Evolutionary conservation across 2,888 invertebrate species (phyloP).

Genomic region (Oscheius sp.): DNA sequence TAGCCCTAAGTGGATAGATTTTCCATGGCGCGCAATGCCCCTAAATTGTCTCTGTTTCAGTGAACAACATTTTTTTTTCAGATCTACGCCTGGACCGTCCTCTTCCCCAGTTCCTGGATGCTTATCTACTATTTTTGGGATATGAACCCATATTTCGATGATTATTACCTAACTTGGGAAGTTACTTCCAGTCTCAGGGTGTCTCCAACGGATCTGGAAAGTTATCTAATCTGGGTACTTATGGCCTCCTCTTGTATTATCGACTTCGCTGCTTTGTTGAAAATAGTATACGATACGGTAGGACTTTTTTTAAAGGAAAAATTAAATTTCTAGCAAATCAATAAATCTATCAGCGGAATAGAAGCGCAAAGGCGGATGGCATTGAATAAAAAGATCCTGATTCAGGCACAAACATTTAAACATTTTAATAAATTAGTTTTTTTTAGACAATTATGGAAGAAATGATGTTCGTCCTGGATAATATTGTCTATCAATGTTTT

Average conservation of each 20-base stretch:
- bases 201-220: background rate
- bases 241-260: background rate
- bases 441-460: slow-evolving; percentile 8
- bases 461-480: slow-evolving; percentile 4
- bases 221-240: background rate
- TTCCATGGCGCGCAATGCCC: too few species aligned
- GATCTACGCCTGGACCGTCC: background rate
- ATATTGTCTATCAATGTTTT: background rate
- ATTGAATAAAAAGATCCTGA: slow-evolving; percentile 6
- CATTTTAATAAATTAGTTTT: background rate
- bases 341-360: background rate
- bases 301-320: background rate
- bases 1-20: too few species aligned
- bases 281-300: slow-evolving; percentile 10
- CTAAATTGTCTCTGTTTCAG: too few species aligned
- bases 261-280: background rate
- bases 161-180: slow-evolving; percentile 10
- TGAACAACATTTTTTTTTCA: background rate
- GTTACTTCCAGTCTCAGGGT: background rate
- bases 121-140: slow-evolving; percentile 6
- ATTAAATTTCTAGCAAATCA: background rate
- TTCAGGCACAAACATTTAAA: background rate
- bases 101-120: slow-evolving; percentile 12
- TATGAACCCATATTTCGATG: slow-evolving; percentile 3
- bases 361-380: background rate